Conservation (phyloP, 1,140 invertebrate species). For the Hypsibius dujardini region DNA sequence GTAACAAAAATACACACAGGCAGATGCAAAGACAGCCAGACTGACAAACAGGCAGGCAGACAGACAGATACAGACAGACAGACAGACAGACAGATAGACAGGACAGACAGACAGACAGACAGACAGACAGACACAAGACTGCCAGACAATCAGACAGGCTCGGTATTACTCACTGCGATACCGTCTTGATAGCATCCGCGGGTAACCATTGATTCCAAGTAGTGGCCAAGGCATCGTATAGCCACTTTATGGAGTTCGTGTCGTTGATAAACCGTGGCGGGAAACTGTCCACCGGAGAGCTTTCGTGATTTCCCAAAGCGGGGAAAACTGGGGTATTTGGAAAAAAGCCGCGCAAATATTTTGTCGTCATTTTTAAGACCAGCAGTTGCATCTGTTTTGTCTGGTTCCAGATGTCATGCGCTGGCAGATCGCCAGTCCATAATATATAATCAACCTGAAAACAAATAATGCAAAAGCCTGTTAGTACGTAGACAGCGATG, state of each 20-base stretch:
- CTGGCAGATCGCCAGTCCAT: conserved; percentile 93
- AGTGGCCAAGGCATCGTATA: conserved; percentile 72
- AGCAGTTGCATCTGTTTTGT: conserved; percentile 68
- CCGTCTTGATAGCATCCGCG: conserved; percentile 56
- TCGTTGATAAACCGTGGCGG: conserved; percentile 69
- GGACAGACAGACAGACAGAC: too few species aligned
- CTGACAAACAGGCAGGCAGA: too few species aligned
- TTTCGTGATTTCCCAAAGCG: conserved; percentile 86
- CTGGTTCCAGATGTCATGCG: conserved; percentile 95
- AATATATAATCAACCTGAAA: conserved; percentile 83
- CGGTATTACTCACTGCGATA: conserved; percentile 39
- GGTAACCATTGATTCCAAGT: conserved; percentile 78
- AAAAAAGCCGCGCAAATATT: conserved; percentile 51
- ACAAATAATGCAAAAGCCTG: conserved; percentile 20
- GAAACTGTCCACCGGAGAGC: conserved; percentile 85
- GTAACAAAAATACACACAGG: too few species aligned
- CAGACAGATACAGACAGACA: too few species aligned
- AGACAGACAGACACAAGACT: too few species aligned
- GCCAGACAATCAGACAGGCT: too few species aligned
- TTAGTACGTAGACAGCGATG: conserved; percentile 10
- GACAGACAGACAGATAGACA: too few species aligned
- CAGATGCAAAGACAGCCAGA: too few species aligned
- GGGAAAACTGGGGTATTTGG: conserved; percentile 78
- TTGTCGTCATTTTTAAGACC: conserved; percentile 59
- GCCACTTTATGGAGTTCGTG: conserved; percentile 66